Evolutionary conservation across 2,113 vertebrate species (phyloP).

Genomic region (Mus pahari): DNA sequence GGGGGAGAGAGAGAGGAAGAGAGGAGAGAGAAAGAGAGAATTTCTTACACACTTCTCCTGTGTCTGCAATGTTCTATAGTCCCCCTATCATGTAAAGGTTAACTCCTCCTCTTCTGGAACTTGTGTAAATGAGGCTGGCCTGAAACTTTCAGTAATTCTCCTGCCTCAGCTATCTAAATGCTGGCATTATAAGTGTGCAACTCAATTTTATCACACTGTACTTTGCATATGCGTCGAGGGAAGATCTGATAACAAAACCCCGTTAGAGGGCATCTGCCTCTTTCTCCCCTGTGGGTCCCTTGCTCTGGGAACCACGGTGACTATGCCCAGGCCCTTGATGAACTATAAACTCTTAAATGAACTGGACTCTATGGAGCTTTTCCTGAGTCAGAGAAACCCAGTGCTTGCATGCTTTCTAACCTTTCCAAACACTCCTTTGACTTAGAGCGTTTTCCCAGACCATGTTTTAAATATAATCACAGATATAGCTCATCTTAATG

Average conservation of each 20-base stretch:
- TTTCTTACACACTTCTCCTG: not conserved
- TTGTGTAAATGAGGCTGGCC: not conserved
- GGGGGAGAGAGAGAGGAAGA: rapidly evolving
- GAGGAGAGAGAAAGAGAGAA: not conserved
- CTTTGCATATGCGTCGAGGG: not conserved
- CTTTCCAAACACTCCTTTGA: slow-evolving; percentile 44
- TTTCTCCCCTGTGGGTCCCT: not conserved
- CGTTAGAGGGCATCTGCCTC: not conserved
- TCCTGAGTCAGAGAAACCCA: not conserved
- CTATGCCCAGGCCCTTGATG: not conserved
- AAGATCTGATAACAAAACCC: not conserved
- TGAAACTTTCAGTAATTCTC: too few relatives aligned
- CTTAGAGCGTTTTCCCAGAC: slow-evolving; percentile 44
- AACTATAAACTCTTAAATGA: not conserved
- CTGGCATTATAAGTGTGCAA: not conserved
- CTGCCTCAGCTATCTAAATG: not conserved
- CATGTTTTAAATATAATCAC: slow-evolving; percentile 56
- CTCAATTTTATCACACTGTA: not conserved
- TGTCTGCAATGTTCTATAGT: not conserved
- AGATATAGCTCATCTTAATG: slow-evolving; percentile 63
- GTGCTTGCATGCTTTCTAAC: slow-evolving; percentile 38
- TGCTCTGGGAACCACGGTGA: not conserved
- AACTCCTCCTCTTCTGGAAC: not conserved
- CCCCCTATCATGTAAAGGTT: not conserved
- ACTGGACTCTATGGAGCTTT: not conserved